These are phyloP conservation scores for Liolophura sinensis DNA, from an alignment of 1,140 invertebrate genomes.

Conservation along the genomic window DNA sequence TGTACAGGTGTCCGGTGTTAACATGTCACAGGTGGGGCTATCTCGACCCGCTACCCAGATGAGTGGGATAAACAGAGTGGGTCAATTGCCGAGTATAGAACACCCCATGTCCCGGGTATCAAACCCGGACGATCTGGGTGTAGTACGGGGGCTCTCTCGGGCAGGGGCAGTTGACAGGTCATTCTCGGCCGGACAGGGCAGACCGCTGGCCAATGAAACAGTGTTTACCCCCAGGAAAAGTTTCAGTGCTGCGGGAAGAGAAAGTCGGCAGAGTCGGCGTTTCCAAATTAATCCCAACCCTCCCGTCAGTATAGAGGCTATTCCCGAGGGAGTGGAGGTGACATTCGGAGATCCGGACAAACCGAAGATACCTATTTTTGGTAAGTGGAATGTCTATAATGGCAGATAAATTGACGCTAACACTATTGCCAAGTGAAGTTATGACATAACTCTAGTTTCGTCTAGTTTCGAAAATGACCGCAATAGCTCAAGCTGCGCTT, in stretches of 20 bases:
- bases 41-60: slow-evolving; percentile 29
- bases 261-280: background rate
- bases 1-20: background rate
- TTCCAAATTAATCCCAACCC: background rate
- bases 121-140: slow-evolving; percentile 43
- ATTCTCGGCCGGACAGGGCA: slow-evolving; percentile 19
- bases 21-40: slow-evolving; percentile 43
- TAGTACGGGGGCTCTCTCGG: slow-evolving; percentile 46
- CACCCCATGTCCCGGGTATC: slow-evolving; percentile 47
- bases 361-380: slow-evolving; percentile 53
- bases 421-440: background rate
- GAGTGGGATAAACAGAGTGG: slow-evolving; percentile 22
- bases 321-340: slow-evolving; percentile 54
- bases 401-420: background rate
- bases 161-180: slow-evolving; percentile 35
- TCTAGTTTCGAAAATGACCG: no score
- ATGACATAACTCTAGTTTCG: background rate
- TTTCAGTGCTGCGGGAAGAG: slow-evolving; percentile 20
- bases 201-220: slow-evolving; percentile 44
- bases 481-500: no score
- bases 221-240: slow-evolving; percentile 31
- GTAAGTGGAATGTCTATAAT: slow-evolving; percentile 31
- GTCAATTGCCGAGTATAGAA: slow-evolving; percentile 39
- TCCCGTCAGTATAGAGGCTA: slow-evolving; percentile 33
- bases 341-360: slow-evolving; percentile 46